Evolutionary conservation across 2,888 invertebrate genomes (phyloP), one percentile per base, ranked within the genome.

Genomic region (Dryocosmus kuriphilus): DNA sequence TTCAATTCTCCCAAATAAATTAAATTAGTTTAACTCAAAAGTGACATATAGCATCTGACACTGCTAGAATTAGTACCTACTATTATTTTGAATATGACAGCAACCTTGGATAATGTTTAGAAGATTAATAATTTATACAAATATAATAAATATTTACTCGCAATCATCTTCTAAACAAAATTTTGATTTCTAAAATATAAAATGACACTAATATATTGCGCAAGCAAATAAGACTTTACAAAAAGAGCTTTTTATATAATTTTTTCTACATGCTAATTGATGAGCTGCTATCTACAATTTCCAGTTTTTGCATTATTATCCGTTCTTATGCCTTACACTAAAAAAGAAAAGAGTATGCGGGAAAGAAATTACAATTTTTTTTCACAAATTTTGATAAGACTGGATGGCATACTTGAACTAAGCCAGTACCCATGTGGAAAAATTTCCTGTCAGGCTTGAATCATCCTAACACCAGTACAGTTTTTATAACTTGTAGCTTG

Each of bases 1-100:
- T 67, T 67, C 41, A 67, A 46, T 41, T 67, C 41, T 41, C 24
- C 24, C 46, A 51, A 67, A 67, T 67, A 22, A 41, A 35, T 41
- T 24, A 65, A 65, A 24, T 24, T 24, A 65, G 11, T 65, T 35
- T 38, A 65, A 65, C 24, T 41, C n/a, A 24, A 35, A 41, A 24
- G 7, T 67, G 67, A 67, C 41, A 41, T 5, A 5, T 5, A 16
- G 16, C 41, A 41, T 16, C 41, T 41, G 19, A 67, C 24, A 46
- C 27, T 27, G 0, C 8, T 19, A n/a, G 16, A 51, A 51, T 51
- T n/a, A 2, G 8, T n/a, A n/a, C 51, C 51, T n/a, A 51, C n/a
- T 51, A n/a, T 51, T 16, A 51, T 51, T 8, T 2, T 51, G 9
- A 51, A 51, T n/a, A 51, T 51, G 51, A 51, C 16, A 41, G 38